Percentiles rank a stretch among this genome's conserved stretches.
phyloP scores from a whole-genome alignment of 2,888 invertebrate genomes.

The Rhagonycha fulva region DNA sequence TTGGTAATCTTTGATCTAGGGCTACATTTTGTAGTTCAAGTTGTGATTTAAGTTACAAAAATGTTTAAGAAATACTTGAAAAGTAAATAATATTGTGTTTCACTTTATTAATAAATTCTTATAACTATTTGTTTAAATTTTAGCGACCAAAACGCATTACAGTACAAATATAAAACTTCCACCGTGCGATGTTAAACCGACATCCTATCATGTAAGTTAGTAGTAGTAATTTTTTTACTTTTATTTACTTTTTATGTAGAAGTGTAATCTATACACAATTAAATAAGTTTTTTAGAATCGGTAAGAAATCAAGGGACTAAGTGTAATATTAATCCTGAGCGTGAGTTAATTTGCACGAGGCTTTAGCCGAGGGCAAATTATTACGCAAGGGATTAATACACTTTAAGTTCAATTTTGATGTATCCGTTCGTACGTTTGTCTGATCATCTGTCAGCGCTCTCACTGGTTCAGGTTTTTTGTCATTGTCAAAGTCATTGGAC shows the following conservation, averaged over 20 bases:
- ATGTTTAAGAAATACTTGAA: neutral
- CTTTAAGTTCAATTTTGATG: too few relatives aligned
- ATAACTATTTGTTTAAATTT: neutral
- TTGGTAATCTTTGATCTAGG: neutral
- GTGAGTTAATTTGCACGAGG: too few relatives aligned
- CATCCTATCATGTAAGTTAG: slow-evolving; percentile 46
- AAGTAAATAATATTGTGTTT: neutral
- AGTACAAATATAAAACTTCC: slow-evolving; percentile 31
- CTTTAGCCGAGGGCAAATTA: too few relatives aligned
- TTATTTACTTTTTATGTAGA: neutral
- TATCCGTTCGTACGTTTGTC: too few relatives aligned
- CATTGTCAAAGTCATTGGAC: too few relatives aligned
- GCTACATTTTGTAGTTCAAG: neutral
- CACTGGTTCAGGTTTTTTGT: too few relatives aligned
- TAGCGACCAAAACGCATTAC: neutral
- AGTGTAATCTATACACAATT: too few relatives aligned
- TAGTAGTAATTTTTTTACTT: slow-evolving; percentile 3
- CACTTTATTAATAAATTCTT: neutral
- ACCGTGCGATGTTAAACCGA: slow-evolving; percentile 47
- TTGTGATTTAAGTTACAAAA: neutral
- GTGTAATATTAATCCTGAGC: too few relatives aligned
- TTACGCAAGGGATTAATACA: too few relatives aligned
- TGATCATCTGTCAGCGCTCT: too few relatives aligned
- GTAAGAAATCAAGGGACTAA: too few relatives aligned
- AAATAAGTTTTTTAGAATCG: too few relatives aligned